Base-by-base conservation (phyloP, 2,113 vertebrate genomes). In the Elachura formosa region DNA sequence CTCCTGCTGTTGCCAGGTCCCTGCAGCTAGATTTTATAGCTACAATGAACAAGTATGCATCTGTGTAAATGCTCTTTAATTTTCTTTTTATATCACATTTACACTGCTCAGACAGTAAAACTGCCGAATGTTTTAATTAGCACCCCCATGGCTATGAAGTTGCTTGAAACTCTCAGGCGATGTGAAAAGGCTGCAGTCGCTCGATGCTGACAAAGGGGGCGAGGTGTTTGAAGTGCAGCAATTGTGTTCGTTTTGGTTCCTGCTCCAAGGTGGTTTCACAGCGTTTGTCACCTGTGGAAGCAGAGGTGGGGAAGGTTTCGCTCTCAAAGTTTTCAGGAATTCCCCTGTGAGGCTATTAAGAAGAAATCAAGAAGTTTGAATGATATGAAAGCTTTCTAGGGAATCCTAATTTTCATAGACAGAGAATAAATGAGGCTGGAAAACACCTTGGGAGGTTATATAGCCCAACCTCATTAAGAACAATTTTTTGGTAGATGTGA, bases 51-150 rank as follows among this genome's bases (percentile, higher is more conserved):
- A 96, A 97, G 88, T 45, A 91, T 51, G 75, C 91, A 94, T 95
- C 94, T 96, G 94, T 95, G 84, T 84, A 94, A 97, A 96, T 93
- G 82, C 46, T 94, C 89, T 88, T 79, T 89, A 90, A 90, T 85
- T 92, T 94, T 95, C 92, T 94, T 91, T 95, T 93, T 87, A 93
- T 68, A 90, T 93, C 82, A 28, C 93, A 95, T 95, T 94, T 95
- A 74, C 93, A 82, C 61, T 93, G 63, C 92, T 93, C 89, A 93
- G 79, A 96, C 82, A 94, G 93, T 90, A 93, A 94, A 96, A 89
- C 84, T 92, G 84, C 61, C 87, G 85, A 94, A 95, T 90, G 82
- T 87, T 96, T 94, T 96, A 96, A 96, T 96, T 94, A 96, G 79
- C 73, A 52, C 93, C 92, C 81, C 90, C 58, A 62, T n/a, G 92